Evolutionary conservation across 2,888 invertebrate species (phyloP), one percentile per base, ranked within the genome.

Genomic region (Drosophila aldrichi): DNA sequence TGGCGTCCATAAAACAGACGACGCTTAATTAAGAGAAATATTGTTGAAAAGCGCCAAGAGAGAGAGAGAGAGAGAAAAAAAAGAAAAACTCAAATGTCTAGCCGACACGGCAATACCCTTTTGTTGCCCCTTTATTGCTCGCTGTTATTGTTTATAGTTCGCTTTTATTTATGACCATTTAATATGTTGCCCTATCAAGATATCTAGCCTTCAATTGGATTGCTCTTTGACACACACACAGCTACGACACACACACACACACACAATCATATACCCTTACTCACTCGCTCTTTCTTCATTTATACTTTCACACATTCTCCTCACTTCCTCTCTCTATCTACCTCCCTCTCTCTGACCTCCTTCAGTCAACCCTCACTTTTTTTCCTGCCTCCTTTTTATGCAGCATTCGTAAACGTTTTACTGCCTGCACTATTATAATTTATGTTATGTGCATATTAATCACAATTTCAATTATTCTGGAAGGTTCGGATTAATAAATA

Each of bases 21-120:
- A 68, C 64, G 79, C 74, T 74, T 84, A 87, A 89, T 84, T 89
- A 89, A 79, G 80, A 74, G 69, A 76, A 84, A 81, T 81, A 81
- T 74, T 46, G 65, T 52, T 64, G 60, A 48, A 59, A 80, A 64
- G 36, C 16, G 22, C 20, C 36, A 2, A 8, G 7, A n/a, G n/a
- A n/a, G n/a, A n/a, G n/a, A n/a, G n/a, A n/a, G n/a, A n/a, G n/a
- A n/a, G n/a, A 16, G 7, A 12, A 9, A 12, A 4, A 34, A 12
- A 34, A 12, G 9, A 34, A 12, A 34, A 34, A 12, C 4, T 2
- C 6, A 38, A 43, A 20, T 51, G 36, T 32, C 25, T 40, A 40
- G 16, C 55, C 73, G 77, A 62, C 46, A 16, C 6, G 7, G 29
- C 18, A 51, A 55, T 77, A 72, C 77, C 18, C 77, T 74, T 40